These are phyloP conservation scores for Oppia nitens DNA, from an alignment of 1,140 invertebrate genomes.

Conservation along the genomic window DNA sequence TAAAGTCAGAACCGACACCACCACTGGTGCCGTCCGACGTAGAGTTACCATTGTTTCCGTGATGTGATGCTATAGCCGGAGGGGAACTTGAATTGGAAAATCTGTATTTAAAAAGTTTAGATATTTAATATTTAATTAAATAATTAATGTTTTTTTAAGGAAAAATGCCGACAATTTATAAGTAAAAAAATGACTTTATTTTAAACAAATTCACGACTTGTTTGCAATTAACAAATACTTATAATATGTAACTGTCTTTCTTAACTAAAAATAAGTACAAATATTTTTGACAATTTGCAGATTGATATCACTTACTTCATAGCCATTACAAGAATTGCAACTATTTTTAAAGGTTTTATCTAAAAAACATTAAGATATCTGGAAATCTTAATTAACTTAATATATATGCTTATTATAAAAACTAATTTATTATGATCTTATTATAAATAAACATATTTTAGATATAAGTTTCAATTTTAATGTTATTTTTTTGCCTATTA, in stretches of 20 bases:
- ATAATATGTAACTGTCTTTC: background rate
- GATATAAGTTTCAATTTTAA: too few species aligned
- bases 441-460: too few species aligned
- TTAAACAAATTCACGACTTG: background rate
- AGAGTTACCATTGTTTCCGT: background rate
- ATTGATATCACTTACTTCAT: background rate
- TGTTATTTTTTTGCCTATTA: too few species aligned
- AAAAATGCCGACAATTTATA: background rate
- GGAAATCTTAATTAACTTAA: background rate
- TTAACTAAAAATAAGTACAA: background rate
- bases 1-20: constrained; percentile 6
- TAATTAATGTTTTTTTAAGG: too few species aligned
- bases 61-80: background rate
- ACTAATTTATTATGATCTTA: background rate
- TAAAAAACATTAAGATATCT: background rate
- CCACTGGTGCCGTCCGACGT: background rate
- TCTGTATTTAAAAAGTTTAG: background rate
- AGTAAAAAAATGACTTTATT: background rate
- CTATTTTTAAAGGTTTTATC: background rate
- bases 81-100: constrained; percentile 9
- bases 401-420: background rate
- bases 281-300: background rate
- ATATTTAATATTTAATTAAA: background rate
- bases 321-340: too few species aligned
- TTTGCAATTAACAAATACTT: background rate